Percentiles rank a stretch among this genome's conserved stretches.
Evolutionary conservation across 1,140 invertebrate species (phyloP).

Genomic region (Pissodes strobi): DNA sequence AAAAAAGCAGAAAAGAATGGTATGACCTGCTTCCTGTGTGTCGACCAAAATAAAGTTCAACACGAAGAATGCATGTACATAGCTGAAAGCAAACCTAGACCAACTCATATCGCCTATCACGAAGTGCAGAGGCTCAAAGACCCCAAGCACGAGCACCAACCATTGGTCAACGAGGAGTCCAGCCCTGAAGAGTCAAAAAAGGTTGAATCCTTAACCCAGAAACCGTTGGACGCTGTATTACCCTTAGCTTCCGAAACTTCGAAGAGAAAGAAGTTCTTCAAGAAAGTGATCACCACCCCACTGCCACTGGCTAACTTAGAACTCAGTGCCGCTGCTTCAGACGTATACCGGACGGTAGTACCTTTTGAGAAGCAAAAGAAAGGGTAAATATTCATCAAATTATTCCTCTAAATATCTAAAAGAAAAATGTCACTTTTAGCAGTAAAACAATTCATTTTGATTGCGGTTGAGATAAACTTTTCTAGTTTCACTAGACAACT

Average conservation of each 20-base stretch:
- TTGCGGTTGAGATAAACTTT: too few relatives aligned
- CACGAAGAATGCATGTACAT: constrained; percentile 78
- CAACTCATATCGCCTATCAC: constrained; percentile 57
- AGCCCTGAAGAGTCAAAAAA: constrained; percentile 12
- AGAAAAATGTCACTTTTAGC: too few relatives aligned
- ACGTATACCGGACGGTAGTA: constrained; percentile 14
- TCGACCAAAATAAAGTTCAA: constrained; percentile 67
- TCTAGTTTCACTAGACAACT: too few relatives aligned
- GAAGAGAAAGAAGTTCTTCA: constrained; percentile 41
- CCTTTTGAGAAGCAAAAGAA: constrained; percentile 19
- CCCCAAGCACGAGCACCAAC: constrained; percentile 22
- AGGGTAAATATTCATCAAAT: too few relatives aligned
- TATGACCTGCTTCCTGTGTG: constrained; percentile 75
- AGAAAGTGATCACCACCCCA: constrained; percentile 30
- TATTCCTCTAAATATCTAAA: too few relatives aligned
- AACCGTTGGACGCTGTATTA: not conserved
- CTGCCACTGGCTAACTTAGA: constrained; percentile 12
- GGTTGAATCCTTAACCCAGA: constrained; percentile 21
- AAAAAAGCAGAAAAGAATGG: constrained; percentile 70
- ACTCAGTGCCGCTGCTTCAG: constrained; percentile 18
- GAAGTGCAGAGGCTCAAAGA: constrained; percentile 39
- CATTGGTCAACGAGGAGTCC: not conserved
- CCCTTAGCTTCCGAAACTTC: constrained; percentile 21
- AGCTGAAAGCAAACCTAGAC: constrained; percentile 64
- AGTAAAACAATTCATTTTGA: too few relatives aligned